Evolutionary conservation across 2,888 invertebrate genomes (phyloP).

Genomic region (Hirtodrosophila histrioides): DNA sequence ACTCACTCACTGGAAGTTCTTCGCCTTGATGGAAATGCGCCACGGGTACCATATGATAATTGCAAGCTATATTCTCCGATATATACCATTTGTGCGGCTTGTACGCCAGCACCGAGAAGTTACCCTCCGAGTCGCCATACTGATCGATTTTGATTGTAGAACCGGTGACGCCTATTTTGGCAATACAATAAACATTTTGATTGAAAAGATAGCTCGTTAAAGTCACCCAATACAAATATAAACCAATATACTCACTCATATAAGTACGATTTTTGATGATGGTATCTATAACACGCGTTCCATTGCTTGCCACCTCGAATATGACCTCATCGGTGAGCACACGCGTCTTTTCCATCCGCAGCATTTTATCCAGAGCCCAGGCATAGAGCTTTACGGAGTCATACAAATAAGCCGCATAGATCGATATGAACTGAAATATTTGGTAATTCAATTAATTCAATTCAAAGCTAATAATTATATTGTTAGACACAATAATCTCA

Average conservation of each 20-base stretch:
- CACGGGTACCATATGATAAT: conserved; percentile 92
- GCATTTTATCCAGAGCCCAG: conserved; percentile 90
- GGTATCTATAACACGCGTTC: conserved; percentile 93
- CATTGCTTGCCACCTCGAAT: conserved; percentile 91
- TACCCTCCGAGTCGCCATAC: conserved; percentile 98
- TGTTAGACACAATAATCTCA: no score
- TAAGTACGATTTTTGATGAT: conserved; percentile 94
- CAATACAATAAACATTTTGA: not conserved
- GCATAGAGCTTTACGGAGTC: conserved; percentile 97
- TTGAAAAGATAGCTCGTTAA: not conserved
- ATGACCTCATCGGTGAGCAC: conserved; percentile 87
- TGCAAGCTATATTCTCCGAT: conserved; percentile 87
- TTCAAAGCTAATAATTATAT: no score
- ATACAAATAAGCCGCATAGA: conserved; percentile 97
- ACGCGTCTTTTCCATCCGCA: conserved; percentile 86
- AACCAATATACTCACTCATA: conserved; percentile 88
- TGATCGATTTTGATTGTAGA: conserved; percentile 95
- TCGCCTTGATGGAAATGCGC: conserved; percentile 91
- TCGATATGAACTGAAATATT: conserved; percentile 90
- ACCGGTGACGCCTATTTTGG: conserved; percentile 93
- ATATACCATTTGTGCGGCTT: conserved; percentile 85
- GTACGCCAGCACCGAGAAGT: conserved; percentile 96
- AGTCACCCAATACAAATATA: not conserved
- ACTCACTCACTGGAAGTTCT: conserved; percentile 91
- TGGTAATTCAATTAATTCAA: no score